These are phyloP conservation scores for Chromis chromis DNA, from an alignment of 2,797 vertebrate genomes.

Conservation along the genomic window DNA sequence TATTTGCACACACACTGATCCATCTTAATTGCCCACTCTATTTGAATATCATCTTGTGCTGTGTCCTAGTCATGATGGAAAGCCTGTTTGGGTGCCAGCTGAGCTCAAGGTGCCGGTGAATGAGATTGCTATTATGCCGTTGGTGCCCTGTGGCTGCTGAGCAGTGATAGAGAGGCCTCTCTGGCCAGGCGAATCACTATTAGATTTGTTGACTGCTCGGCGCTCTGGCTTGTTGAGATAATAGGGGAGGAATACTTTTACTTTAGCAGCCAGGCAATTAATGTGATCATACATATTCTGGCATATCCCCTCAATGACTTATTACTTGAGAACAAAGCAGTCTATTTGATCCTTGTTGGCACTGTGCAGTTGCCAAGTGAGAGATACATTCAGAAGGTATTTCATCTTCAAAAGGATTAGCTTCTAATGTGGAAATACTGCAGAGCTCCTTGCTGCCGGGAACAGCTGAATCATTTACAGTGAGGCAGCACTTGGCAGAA, in stretches of 20 bases:
- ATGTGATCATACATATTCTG: slow-evolving; percentile 59
- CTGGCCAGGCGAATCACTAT: slow-evolving; percentile 37
- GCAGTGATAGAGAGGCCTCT: slow-evolving; percentile 56
- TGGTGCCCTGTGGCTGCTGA: slow-evolving; percentile 47
- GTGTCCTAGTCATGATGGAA: slow-evolving; percentile 55
- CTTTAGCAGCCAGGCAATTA: slow-evolving; percentile 64
- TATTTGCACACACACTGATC: slow-evolving; percentile 40
- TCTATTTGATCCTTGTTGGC: slow-evolving; percentile 67
- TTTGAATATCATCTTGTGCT: slow-evolving; percentile 49
- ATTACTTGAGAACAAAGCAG: slow-evolving; percentile 60
- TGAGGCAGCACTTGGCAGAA: slow-evolving; percentile 31
- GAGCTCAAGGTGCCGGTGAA: slow-evolving; percentile 52
- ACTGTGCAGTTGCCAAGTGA: slow-evolving; percentile 49
- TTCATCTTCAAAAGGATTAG: slow-evolving; percentile 69
- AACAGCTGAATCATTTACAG: slow-evolving; percentile 53
- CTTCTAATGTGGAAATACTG: slow-evolving; percentile 51
- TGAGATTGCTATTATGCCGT: slow-evolving; percentile 55
- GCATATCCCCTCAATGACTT: slow-evolving; percentile 54
- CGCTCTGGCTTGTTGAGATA: slow-evolving; percentile 57
- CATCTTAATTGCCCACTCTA: slow-evolving; percentile 49
- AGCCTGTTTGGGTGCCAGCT: slow-evolving; percentile 60
- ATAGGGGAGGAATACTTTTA: slow-evolving; percentile 56
- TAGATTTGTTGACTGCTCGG: slow-evolving; percentile 65
- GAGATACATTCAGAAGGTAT: slow-evolving; percentile 59
- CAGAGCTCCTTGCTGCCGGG: slow-evolving; percentile 27